phyloP scores from a whole-genome alignment of 2,113 vertebrate genomes.

The Grus americana region DNA sequence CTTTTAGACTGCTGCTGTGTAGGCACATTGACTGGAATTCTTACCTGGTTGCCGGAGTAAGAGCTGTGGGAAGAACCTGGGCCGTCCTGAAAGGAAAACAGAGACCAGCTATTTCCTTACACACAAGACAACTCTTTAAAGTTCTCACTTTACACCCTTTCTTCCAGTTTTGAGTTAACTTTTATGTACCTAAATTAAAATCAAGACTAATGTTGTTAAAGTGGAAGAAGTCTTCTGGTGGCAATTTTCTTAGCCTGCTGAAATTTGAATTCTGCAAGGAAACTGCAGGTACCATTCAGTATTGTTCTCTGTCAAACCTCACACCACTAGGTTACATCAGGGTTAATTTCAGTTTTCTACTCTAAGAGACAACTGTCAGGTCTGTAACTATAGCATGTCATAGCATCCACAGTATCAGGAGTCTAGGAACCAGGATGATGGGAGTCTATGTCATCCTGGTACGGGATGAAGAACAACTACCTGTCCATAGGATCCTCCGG shows the following conservation, averaged over 20 bases:
- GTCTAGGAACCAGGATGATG: neutral
- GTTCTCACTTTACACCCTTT: neutral
- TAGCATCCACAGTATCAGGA: accelerated
- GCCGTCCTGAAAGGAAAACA: neutral
- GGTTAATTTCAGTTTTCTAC: neutral
- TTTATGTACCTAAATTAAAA: neutral
- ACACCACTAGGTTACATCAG: neutral
- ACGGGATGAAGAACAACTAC: neutral
- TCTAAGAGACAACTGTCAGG: neutral
- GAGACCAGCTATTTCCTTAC: neutral
- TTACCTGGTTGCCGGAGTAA: constrained; percentile 27
- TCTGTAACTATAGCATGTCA: neutral
- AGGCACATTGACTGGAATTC: neutral
- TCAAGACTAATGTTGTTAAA: neutral
- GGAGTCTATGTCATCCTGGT: neutral
- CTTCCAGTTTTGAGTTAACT: neutral
- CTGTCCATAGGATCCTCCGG: constrained; percentile 44
- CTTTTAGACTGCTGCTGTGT: neutral
- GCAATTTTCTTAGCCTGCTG: neutral
- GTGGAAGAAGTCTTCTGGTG: neutral
- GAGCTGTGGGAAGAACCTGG: constrained; percentile 5
- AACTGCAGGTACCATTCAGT: neutral
- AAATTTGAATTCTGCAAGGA: neutral
- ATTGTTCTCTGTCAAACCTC: neutral
- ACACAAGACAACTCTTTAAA: neutral